Evolutionary conservation across 2,113 vertebrate species (phyloP).

Genomic region (Anoura caudifer): DNA sequence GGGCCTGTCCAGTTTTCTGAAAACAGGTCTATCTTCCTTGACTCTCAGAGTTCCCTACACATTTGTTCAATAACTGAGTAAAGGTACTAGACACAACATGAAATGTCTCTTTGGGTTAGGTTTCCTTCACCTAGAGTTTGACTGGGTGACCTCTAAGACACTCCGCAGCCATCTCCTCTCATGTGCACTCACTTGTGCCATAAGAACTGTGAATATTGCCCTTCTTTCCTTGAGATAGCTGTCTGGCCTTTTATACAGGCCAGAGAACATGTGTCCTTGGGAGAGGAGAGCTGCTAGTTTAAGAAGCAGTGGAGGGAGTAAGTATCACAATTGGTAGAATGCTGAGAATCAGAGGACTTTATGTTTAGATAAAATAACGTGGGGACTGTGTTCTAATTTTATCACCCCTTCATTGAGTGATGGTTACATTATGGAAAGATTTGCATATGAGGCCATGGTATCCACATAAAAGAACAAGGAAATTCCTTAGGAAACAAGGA

Average conservation of each 20-base stretch:
- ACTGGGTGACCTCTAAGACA: neutral
- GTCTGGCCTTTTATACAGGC: neutral
- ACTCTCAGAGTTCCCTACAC: neutral
- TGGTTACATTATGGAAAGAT: neutral
- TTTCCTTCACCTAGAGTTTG: neutral
- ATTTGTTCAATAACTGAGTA: neutral
- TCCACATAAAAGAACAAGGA: neutral
- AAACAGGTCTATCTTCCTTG: neutral
- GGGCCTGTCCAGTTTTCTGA: neutral
- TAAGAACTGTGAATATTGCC: neutral
- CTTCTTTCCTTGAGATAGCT: neutral
- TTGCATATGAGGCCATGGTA: neutral
- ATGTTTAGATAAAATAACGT: neutral
- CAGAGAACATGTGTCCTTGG: neutral
- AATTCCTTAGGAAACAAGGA: neutral
- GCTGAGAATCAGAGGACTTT: neutral
- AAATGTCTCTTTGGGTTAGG: neutral
- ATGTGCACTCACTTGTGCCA: neutral
- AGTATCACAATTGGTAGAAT: neutral
- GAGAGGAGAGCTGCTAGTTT: neutral
- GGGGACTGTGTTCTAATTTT: neutral
- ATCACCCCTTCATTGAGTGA: neutral
- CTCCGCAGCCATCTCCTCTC: neutral
- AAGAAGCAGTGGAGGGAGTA: neutral
- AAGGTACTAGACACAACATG: neutral